Percentiles rank a stretch among this genome's conserved stretches.
These are phyloP conservation scores for Thereuonema tuberculata DNA, from an alignment of 1,140 invertebrate species.

Conservation along the genomic window DNA sequence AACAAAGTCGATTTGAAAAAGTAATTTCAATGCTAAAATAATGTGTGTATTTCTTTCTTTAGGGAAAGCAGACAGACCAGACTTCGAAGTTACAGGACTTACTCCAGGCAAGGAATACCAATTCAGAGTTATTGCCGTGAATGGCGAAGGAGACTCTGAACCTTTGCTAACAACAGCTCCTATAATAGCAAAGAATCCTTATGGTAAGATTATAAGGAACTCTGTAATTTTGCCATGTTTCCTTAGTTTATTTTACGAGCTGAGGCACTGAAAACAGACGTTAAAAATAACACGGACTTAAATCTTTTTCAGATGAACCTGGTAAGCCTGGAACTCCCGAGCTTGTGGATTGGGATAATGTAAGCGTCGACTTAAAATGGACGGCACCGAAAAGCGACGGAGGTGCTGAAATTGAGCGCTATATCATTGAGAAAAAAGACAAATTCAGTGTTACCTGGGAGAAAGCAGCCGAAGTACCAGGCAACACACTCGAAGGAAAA, in stretches of 20 bases:
- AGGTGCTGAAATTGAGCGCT: constrained; percentile 89
- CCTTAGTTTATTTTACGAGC: too few relatives aligned
- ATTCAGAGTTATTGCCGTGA: constrained; percentile 89
- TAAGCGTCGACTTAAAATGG: constrained; percentile 89
- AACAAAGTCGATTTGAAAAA: too few relatives aligned
- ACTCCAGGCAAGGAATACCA: constrained; percentile 86
- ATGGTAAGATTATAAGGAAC: constrained; percentile 47
- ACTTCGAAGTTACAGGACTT: constrained; percentile 78
- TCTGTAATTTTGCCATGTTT: too few relatives aligned
- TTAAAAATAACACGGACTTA: too few relatives aligned
- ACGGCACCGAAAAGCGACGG: constrained; percentile 78
- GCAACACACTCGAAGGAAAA: constrained; percentile 56
- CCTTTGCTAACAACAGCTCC: constrained; percentile 69
- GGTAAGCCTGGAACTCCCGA: constrained; percentile 79
- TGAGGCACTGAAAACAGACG: too few relatives aligned
- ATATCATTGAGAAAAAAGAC: constrained; percentile 95
- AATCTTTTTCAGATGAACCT: constrained; percentile 46
- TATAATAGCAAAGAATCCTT: constrained; percentile 91
- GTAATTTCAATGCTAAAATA: too few relatives aligned
- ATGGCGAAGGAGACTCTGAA: constrained; percentile 91
- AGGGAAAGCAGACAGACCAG: constrained; percentile 53
- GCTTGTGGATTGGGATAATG: constrained; percentile 83
- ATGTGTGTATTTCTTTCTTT: constrained; percentile 25
- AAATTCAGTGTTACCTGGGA: constrained; percentile 64
- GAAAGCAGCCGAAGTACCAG: constrained; percentile 61